Evolutionary conservation across 2,113 vertebrate genomes (phyloP), one percentile per base, ranked within the genome.

Genomic region (Malurus cyaneus): DNA sequence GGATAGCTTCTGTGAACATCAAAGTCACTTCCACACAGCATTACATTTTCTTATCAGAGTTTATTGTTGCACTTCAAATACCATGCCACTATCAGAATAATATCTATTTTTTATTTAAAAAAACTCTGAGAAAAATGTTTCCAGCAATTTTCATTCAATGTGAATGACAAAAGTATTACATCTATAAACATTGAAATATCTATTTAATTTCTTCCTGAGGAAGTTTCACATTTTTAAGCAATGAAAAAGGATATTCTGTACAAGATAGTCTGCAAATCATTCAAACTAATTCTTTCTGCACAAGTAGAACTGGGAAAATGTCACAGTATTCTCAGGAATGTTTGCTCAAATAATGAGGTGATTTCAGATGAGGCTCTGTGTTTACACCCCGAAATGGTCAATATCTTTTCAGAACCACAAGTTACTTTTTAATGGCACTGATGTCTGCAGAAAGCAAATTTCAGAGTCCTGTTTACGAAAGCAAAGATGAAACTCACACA

Each of bases 131-230:
- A 97, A 97, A 97, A 97, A 97, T 93, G 91, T 97, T 97, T 97
- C 95, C 95, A 97, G 89, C 93, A 96, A 96, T 97, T 97, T 97
- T 97, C 97, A 98, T 98, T 98, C 98, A 98, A 98, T 98, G 95
- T 98, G 98, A 98, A 98, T 98, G 98, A 98, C 96, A 97, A 97
- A 94, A 97, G 92, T 97, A 97, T 96, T 97, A 97, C 94, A 96
- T 94, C 95, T 98, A 97, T 97, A 98, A 97, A 98, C 97, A 97
- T 19, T 88, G 95, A 98, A 97, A 97, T 96, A 97, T 70, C 95
- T 96, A 96, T 95, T 97, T 97, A 94, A 96, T 96, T 96, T 97
- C 97, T 97, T 98, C 98, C 98, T 97, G 97, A 97, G 98, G 98
- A 98, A 98, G 97, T 93, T 96, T 97, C 96, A 94, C 94, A 95